phyloP scores from a whole-genome alignment of 2,888 invertebrate species.

The Polyommatus iphigenia region DNA sequence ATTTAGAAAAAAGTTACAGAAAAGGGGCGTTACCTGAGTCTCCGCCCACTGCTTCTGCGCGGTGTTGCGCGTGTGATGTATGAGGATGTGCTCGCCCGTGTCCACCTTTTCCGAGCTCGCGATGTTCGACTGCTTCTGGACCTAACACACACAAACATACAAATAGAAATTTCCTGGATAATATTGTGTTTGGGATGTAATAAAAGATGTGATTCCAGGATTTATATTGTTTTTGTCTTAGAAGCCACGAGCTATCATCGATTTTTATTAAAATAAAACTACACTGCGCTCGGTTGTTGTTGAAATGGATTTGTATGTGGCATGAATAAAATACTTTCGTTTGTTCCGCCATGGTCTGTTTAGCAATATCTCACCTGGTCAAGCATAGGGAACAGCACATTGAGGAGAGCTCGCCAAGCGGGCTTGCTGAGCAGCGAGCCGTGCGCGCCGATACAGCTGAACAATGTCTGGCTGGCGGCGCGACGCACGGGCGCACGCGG shows the following conservation, averaged over 20 bases:
- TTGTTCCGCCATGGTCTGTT: neutral
- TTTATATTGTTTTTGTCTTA: too few species aligned
- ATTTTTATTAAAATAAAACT: too few species aligned
- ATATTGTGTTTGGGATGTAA: neutral
- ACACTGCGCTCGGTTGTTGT: too few species aligned
- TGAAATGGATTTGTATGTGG: too few species aligned
- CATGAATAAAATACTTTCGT: too few species aligned
- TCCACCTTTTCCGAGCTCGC: slow-evolving; percentile 91
- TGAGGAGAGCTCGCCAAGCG: slow-evolving; percentile 96
- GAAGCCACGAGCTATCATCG: too few species aligned
- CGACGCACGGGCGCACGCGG: slow-evolving; percentile 96
- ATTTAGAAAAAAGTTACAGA: neutral
- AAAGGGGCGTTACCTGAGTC: slow-evolving; percentile 85
- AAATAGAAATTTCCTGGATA: neutral
- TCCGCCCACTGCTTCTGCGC: slow-evolving; percentile 99
- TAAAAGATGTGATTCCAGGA: too few species aligned
- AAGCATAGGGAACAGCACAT: slow-evolving; percentile 95
- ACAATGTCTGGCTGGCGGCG: slow-evolving; percentile 97
- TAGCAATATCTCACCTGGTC: slow-evolving; percentile 87
- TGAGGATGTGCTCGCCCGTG: slow-evolving; percentile 95
- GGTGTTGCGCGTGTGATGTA: slow-evolving; percentile 99
- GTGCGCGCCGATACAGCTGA: slow-evolving; percentile 98
- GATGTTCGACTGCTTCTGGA: slow-evolving; percentile 85
- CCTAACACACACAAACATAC: slow-evolving; percentile 63
- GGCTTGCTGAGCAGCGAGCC: slow-evolving; percentile 91